phyloP scores from a whole-genome alignment of 2,113 vertebrate species.

The Thomomys bottae region DNA sequence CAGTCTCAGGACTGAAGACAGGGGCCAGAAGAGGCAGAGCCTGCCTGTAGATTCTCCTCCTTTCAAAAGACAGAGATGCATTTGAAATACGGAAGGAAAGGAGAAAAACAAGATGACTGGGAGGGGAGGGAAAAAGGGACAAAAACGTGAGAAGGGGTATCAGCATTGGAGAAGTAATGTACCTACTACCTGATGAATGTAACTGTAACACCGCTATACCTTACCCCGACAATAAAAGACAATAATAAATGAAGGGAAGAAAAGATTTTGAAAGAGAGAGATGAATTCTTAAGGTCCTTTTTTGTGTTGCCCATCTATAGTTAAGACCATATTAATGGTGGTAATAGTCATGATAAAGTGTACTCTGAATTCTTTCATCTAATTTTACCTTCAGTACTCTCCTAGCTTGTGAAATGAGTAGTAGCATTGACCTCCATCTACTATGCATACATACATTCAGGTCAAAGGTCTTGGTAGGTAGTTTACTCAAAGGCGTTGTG shows the following conservation, averaged over 20 bases:
- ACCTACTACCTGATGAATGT: too few relatives aligned
- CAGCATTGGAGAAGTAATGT: too few relatives aligned
- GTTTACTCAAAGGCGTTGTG: background rate
- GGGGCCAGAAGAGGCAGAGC: background rate
- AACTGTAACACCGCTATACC: too few relatives aligned
- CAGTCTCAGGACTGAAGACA: background rate
- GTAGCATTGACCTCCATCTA: background rate
- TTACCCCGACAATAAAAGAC: too few relatives aligned
- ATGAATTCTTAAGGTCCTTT: background rate
- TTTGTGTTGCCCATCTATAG: background rate
- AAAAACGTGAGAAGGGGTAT: too few relatives aligned
- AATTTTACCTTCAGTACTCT: constrained; percentile 23
- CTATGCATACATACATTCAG: background rate
- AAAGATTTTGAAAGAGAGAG: too few relatives aligned
- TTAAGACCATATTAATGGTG: background rate
- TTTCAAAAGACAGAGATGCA: background rate
- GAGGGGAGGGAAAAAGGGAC: too few relatives aligned
- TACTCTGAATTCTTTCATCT: constrained; percentile 14
- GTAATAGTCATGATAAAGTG: background rate
- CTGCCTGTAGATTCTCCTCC: background rate
- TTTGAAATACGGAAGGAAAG: too few relatives aligned
- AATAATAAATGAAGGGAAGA: too few relatives aligned
- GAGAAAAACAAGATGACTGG: too few relatives aligned
- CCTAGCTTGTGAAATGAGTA: background rate
- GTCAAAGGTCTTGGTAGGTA: background rate